Evolutionary conservation across 2,888 invertebrate genomes (phyloP).

Genomic region (Synanthedon tipuliformis): DNA sequence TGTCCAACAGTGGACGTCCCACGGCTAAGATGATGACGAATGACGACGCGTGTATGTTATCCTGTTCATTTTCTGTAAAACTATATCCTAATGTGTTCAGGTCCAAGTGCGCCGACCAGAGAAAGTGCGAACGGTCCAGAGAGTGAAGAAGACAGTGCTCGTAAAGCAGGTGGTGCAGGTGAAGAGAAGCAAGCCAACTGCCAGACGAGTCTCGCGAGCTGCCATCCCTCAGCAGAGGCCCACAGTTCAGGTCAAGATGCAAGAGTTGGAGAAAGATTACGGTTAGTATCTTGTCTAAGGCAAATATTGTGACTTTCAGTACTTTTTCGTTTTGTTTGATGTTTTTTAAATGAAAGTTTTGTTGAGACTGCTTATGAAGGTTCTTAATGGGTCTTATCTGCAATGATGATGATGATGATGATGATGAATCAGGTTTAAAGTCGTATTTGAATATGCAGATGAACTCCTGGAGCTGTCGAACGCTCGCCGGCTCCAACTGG

Average conservation of each 20-base stretch:
- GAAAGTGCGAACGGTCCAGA: slow-evolving; percentile 84
- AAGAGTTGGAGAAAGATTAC: slow-evolving; percentile 84
- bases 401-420: not conserved
- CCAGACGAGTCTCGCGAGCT: slow-evolving; percentile 28
- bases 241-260: slow-evolving; percentile 67
- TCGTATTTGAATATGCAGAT: slow-evolving; percentile 28
- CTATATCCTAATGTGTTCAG: slow-evolving; percentile 26
- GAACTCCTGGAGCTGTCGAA: slow-evolving; percentile 84
- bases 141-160: slow-evolving; percentile 90
- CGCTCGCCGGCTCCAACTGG: slow-evolving; percentile 84
- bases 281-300: slow-evolving; percentile 24
- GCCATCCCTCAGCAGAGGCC: slow-evolving; percentile 19
- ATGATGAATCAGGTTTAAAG: not conserved
- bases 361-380: no score
- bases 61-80: not conserved
- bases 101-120: slow-evolving; percentile 88
- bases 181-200: slow-evolving; percentile 57
- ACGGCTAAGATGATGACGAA: no score
- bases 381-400: no score
- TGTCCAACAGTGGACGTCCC: no score
- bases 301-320: not conserved
- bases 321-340: no score
- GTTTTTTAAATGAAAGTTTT: no score
- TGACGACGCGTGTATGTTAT: not conserved
- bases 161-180: slow-evolving; percentile 88